Percentiles rank a stretch among this genome's conserved stretches.
phyloP scores from a whole-genome alignment of 2,797 vertebrate species.

The Enoplosus armatus region DNA sequence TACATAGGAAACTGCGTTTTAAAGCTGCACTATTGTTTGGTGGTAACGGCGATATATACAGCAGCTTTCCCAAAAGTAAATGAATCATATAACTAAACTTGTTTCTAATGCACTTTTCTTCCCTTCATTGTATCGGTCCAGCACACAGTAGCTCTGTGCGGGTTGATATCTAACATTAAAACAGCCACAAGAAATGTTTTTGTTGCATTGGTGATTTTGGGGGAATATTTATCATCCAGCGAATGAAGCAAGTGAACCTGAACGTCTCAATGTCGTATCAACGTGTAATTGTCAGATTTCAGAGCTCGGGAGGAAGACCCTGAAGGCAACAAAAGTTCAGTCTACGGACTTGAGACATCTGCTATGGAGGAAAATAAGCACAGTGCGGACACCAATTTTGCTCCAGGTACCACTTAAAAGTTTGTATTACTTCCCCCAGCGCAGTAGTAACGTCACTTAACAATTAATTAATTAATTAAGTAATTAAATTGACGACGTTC shows the following conservation, averaged over 20 bases:
- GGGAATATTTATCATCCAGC: neutral
- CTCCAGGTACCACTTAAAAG: constrained; percentile 63
- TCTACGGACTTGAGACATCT: constrained; percentile 40
- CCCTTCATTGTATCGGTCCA: fast-evolving
- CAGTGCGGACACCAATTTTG: constrained; percentile 28
- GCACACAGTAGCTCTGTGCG: fast-evolving
- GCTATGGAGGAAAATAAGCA: constrained; percentile 70
- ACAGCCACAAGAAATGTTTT: neutral
- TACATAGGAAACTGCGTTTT: neutral
- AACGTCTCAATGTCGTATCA: neutral
- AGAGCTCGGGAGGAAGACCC: neutral
- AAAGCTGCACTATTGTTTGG: neutral
- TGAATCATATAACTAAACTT: neutral
- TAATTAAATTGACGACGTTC: neutral
- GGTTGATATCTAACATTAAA: neutral
- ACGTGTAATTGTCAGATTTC: neutral
- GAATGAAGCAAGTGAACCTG: neutral
- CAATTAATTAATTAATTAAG: too few species aligned
- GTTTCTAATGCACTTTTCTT: neutral
- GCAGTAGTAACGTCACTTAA: fast-evolving
- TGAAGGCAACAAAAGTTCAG: constrained; percentile 73
- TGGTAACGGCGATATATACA: neutral
- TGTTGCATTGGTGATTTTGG: neutral
- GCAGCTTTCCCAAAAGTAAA: neutral
- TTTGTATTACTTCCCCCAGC: neutral